phyloP scores from a whole-genome alignment of 2,888 invertebrate genomes.

The Epistrophe eligans region DNA sequence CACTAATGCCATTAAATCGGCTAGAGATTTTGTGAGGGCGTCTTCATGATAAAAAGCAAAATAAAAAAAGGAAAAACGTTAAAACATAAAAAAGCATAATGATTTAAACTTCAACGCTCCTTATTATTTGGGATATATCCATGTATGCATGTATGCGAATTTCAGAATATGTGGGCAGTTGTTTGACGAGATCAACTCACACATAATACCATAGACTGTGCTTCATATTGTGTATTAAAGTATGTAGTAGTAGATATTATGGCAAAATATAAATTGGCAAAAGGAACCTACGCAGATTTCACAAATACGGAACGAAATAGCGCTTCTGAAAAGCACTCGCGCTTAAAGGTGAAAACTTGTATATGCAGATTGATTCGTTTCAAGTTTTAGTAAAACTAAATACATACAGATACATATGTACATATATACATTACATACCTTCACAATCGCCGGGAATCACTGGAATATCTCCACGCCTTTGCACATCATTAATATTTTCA shows the following conservation, averaged over 20 bases:
- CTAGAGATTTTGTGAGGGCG: constrained; percentile 87
- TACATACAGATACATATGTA: neutral
- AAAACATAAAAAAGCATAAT: constrained; percentile 48
- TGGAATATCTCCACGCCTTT: constrained; percentile 88
- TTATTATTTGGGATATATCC: constrained; percentile 40
- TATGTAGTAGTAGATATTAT: constrained; percentile 23
- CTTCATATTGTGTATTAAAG: constrained; percentile 27
- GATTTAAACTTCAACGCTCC: constrained; percentile 48
- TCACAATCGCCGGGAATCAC: constrained; percentile 86
- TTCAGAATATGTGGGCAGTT: constrained; percentile 55
- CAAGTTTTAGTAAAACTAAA: constrained; percentile 5
- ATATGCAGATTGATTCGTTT: constrained; percentile 39
- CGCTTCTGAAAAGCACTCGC: constrained; percentile 43
- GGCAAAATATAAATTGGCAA: constrained; percentile 49
- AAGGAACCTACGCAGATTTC: constrained; percentile 55
- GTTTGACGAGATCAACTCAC: constrained; percentile 64
- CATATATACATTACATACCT: constrained; percentile 81
- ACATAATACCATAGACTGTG: constrained; percentile 27
- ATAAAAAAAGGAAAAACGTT: constrained; percentile 44
- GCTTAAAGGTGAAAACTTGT: constrained; percentile 45
- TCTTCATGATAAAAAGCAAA: constrained; percentile 81
- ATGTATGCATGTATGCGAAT: constrained; percentile 33
- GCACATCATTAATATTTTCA: constrained; percentile 82
- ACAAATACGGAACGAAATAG: constrained; percentile 22
- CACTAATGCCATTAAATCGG: constrained; percentile 88